Percentiles rank a stretch among this genome's conserved stretches.
Conservation (phyloP, 2,888 invertebrate genomes). For the Slavum lentiscoides region DNA sequence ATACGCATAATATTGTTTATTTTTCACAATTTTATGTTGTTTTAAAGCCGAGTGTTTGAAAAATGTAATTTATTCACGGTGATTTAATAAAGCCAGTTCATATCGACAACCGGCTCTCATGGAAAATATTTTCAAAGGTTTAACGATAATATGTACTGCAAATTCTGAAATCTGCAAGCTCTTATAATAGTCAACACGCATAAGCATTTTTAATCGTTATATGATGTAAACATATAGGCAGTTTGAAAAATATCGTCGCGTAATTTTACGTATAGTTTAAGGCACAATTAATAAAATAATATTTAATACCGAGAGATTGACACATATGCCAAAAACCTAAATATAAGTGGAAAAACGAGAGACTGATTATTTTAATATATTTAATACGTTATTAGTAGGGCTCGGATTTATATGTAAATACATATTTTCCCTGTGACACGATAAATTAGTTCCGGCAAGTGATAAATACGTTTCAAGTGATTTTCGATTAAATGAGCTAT, state of each 20-base stretch:
- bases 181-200: neutral
- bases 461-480: no score
- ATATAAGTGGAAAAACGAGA: no score
- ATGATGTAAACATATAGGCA: neutral
- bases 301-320: no score
- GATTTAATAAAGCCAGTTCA: constrained; percentile 28
- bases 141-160: neutral
- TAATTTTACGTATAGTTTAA: neutral
- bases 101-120: neutral
- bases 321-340: no score
- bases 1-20: neutral
- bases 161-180: neutral
- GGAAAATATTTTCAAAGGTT: neutral
- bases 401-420: no score
- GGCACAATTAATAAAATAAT: no score
- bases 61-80: constrained; percentile 36
- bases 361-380: no score
- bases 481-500: no score
- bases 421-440: no score
- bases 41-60: neutral
- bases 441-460: no score
- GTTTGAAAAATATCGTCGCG: neutral
- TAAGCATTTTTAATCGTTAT: neutral
- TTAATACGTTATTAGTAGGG: no score
- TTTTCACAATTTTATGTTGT: neutral